Evolutionary conservation across 2,113 vertebrate genomes (phyloP), one percentile per base, ranked within the genome.

Genomic region (Chloropsis cyanopogon): DNA sequence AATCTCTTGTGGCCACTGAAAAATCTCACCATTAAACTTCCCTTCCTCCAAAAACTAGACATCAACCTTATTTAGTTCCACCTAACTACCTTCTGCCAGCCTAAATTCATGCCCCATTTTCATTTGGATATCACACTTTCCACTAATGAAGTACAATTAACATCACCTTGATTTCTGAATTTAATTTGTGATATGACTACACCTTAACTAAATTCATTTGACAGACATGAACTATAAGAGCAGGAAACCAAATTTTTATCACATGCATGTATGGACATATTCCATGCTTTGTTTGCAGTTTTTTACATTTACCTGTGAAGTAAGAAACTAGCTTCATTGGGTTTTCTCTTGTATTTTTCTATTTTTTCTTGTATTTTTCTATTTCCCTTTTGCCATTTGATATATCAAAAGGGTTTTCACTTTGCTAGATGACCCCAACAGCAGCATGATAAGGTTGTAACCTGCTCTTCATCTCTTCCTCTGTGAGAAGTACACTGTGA

Each of bases 211-310:
- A 87, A 73, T 50, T 83, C 1, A 70, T 60, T 37, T 59, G 60
- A 81, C 37, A 88, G 10, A 50, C 29, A 33, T 11, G 29, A 94
- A 64, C 19, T 54, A 2, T 3, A 84, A 68, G 12, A 75, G 64
- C 28, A 94, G 61, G 86, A 92, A 69, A 63, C 4, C 20, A 69
- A 46, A 19, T 63, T 63, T 56, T 50, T 39, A 24, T 37, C 57
- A 25, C 10, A 17, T 0, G 1, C 4, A 10, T 13, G 11, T n/a
- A 47, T 13, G 4, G 44, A 66, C 11, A 33, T 3, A 9, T 14
- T 57, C 33, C 12, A 19, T 9, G 44, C 15, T 28, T 42, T 73
- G 18, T 76, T 22, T 59, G 46, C 22, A 18, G 2, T 14, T 57
- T 59, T 68, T 42, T 12, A 41, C 10, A 35, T 84, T 81, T 60